Base-by-base conservation (phyloP, 1,140 invertebrate genomes). In the Zaprionus camerounensis region DNA sequence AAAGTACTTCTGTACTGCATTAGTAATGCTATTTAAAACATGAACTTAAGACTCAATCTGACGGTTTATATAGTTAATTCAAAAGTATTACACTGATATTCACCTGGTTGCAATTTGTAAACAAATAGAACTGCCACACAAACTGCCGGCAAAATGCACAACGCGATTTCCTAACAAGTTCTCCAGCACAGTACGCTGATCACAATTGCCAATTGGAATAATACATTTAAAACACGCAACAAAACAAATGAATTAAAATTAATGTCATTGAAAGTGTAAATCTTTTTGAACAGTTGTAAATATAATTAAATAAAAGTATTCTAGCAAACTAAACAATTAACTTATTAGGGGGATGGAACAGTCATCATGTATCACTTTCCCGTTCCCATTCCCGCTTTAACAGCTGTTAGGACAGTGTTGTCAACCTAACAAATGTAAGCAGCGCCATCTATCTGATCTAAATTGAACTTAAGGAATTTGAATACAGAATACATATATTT, bases 361-460 rank as follows among this genome's bases (percentile, higher is more conserved):
- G 34, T n/a, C 20, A 17, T 67, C 34, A 36, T 15, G 31, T 22
- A 28, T 38, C 9, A 46, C n/a, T 17, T 46, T 46, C n/a, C 31
- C 31, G 9, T 31, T 31, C 28, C 9, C 28, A 7, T 46, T 46
- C 22, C 24, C 26, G n/a, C 12, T n/a, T 15, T 2, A 31, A 49
- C 70, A 72, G 70, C 63, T 72, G 64, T 17, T 15, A 13, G 24
- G 6, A 2, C 12, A 26, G 62, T 38, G 22, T 26, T 71, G 69
- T 63, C 62, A 46, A 15, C n/a, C 12, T 12, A 7, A 28, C n/a
- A 24, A 15, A 4, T 22, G 3, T 7, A 24, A 53, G 41, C 55
- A 67, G 41, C 63, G 70, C 63, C 70, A 67, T 28, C 70, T 72
- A 49, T 58, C 31, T 51, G 41, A 41, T n/a, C 28, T 53, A 31